phyloP scores from a whole-genome alignment of 2,113 vertebrate species.

The Holacanthus passer region DNA sequence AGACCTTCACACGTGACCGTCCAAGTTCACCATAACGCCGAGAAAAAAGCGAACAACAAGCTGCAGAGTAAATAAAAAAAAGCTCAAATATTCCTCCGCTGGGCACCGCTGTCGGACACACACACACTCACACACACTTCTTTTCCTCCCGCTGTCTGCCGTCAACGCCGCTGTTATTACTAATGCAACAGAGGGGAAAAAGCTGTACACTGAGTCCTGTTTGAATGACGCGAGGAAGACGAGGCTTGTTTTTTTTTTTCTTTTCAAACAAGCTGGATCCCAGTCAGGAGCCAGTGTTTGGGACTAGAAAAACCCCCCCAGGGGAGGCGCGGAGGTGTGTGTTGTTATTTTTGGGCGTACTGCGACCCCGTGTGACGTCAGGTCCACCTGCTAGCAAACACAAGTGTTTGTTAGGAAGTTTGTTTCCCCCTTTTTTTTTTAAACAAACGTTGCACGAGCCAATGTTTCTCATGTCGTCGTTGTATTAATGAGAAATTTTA shows the following conservation, averaged over 20 bases:
- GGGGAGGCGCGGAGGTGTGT: constrained; percentile 80
- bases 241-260: constrained; percentile 81
- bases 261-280: constrained; percentile 82
- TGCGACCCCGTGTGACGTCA: constrained; percentile 90
- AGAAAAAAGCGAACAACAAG: constrained; percentile 78
- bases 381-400: constrained; percentile 89
- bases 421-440: constrained; percentile 48
- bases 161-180: constrained; percentile 88
- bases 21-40: constrained; percentile 81
- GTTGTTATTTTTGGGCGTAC: constrained; percentile 82
- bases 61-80: constrained; percentile 81
- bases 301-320: constrained; percentile 81
- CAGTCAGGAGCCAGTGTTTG: constrained; percentile 77
- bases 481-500: too few species aligned
- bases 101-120: constrained; percentile 75
- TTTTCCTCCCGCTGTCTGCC: constrained; percentile 84
- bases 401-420: constrained; percentile 74
- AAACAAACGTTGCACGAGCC: not conserved
- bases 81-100: constrained; percentile 85
- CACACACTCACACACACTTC: constrained; percentile 79
- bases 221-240: constrained; percentile 85
- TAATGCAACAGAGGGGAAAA: constrained; percentile 84
- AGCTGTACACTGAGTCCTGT: constrained; percentile 81
- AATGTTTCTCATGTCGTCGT: not conserved
- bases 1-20: constrained; percentile 81